Conservation (phyloP, 2,797 vertebrate genomes). For the Trachurus trachurus region DNA sequence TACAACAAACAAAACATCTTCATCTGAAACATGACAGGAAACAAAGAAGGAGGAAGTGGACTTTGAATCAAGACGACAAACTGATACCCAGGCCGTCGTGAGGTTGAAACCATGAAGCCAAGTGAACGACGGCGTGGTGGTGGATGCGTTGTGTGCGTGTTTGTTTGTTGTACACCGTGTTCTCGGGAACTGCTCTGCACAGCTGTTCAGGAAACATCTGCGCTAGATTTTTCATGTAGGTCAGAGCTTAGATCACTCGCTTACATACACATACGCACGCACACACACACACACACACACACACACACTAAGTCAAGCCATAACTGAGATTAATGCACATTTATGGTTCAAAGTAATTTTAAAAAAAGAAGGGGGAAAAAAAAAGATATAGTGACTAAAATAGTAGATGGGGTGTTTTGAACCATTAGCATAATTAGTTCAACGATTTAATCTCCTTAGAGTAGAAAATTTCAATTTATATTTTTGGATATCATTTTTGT, state of each 20-base stretch:
- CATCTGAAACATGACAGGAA: neutral
- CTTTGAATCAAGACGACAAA: constrained; percentile 17
- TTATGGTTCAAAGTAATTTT: constrained; percentile 4
- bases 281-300: constrained; percentile 1
- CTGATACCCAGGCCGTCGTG: neutral
- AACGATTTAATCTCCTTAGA: constrained; percentile 4
- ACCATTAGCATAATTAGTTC: constrained; percentile 11
- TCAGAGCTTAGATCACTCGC: constrained; percentile 52
- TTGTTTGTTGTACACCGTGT: constrained; percentile 32
- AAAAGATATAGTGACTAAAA: neutral
- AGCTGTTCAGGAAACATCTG: constrained; percentile 74
- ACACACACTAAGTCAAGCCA: constrained; percentile 4
- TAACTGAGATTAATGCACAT: constrained; percentile 19
- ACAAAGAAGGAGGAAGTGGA: neutral
- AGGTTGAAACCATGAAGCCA: constrained; percentile 23
- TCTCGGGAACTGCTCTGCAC: constrained; percentile 44
- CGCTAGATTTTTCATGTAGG: constrained; percentile 58
- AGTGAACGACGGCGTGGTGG: neutral
- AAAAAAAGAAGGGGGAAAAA: neutral
- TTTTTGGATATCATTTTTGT: neutral
- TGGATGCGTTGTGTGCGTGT: constrained; percentile 23
- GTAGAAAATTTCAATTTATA: constrained; percentile 6
- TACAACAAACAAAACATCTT: neutral
- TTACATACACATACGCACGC: neutral
- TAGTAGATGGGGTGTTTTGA: neutral